phyloP scores from a whole-genome alignment of 2,113 vertebrate species.

The Lonchura striata region DNA sequence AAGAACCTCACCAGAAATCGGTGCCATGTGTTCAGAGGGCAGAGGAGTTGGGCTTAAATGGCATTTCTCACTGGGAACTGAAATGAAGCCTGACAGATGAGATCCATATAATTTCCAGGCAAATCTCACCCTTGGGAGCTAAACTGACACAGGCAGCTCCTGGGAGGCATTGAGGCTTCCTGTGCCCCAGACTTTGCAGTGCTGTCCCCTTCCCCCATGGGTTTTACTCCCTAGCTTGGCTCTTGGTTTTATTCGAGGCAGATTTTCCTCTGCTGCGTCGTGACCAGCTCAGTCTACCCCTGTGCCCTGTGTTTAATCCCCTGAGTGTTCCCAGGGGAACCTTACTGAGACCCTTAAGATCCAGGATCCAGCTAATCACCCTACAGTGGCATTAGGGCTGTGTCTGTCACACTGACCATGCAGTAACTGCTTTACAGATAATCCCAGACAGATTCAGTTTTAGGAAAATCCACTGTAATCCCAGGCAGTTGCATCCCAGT shows the following conservation, averaged over 20 bases:
- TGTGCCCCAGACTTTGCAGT: background rate
- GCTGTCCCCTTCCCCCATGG: accelerated
- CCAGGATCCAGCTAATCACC: background rate
- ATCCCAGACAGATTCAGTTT: background rate
- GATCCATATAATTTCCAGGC: background rate
- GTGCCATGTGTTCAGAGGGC: background rate
- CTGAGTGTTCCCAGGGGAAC: background rate
- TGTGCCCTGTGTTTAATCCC: background rate
- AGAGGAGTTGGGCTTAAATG: background rate
- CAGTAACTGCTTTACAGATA: background rate
- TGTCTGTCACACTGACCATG: background rate
- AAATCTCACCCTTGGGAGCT: background rate
- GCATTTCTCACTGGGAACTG: background rate
- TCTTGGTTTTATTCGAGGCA: background rate
- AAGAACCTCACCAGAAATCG: slow-evolving; percentile 3
- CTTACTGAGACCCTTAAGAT: background rate
- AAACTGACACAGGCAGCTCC: background rate
- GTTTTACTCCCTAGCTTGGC: background rate
- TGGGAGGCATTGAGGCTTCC: background rate
- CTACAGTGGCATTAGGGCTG: background rate
- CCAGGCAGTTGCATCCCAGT: background rate
- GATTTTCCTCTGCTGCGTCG: background rate
- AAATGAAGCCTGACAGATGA: background rate
- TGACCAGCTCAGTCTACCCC: background rate
- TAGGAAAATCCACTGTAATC: background rate